These are phyloP conservation scores for Acanthosepion esculentum DNA, from an alignment of 2,888 invertebrate genomes.

Conservation along the genomic window DNA sequence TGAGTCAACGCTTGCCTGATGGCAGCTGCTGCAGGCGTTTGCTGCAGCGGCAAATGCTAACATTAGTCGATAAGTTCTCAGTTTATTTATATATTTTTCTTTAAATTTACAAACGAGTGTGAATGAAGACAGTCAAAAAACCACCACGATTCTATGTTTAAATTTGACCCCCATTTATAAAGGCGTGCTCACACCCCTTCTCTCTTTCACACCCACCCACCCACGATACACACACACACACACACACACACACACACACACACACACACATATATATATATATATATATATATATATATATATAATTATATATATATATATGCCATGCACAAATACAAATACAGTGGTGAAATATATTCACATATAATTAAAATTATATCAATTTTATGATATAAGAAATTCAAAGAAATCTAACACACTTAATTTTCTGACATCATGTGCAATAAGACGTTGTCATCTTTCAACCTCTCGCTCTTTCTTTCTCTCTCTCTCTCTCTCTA, in stretches of 20 bases:
- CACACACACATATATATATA: background rate
- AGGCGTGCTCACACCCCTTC: background rate
- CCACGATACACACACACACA: background rate
- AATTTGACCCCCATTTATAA: background rate
- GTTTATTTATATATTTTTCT: background rate
- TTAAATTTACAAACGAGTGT: background rate
- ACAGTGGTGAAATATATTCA: no score
- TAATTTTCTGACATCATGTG: no score
- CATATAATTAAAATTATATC: no score
- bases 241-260: background rate
- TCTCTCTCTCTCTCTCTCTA: no score
- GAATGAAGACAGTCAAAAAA: background rate
- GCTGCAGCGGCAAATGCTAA: background rate
- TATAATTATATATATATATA: background rate
- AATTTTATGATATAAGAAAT: no score
- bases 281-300: background rate
- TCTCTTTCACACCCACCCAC: background rate
- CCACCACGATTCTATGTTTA: background rate
- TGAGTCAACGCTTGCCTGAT: background rate
- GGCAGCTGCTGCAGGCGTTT: constrained; percentile 5
- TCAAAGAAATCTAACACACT: no score
- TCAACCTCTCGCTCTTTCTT: no score
- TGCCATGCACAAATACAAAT: no score
- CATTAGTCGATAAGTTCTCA: background rate
- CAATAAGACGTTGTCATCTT: no score